Evolutionary conservation across 2,113 vertebrate genomes (phyloP), one percentile per base, ranked within the genome.

Genomic region (Ranitomeya variabilis): DNA sequence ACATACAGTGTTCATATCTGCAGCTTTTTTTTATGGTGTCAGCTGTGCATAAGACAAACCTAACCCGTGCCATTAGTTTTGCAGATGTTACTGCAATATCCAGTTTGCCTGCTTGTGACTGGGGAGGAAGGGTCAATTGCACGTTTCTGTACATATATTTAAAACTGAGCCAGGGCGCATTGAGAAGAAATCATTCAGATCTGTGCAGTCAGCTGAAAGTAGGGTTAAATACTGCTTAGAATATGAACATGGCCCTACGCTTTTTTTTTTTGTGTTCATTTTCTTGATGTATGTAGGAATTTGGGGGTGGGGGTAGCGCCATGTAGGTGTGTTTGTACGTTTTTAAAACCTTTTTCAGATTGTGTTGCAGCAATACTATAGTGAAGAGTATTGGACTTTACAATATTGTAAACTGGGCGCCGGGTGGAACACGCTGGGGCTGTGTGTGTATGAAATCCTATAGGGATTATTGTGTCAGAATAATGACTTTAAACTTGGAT

Each of bases 381-480:
- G 91, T 86, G 67, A 89, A 19, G 90, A 69, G 90, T 90, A 91
- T 93, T 91, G 90, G 92, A 89, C 88, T 83, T 83, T 7, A 55
- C 55, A 69, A 2, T 23, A 18, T 55, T 55, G 54, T 55, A 84
- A 31, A 69, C 23, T 84, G n/a, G 31, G 51, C 31, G 82, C 82
- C 54, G 82, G 51, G 69, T 69, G 64, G 64, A 19, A 45, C 51
- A 67, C 37, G 3, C 55, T 84, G 45, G 57, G 80, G 23, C 21
- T 23, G 26, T 81, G 57, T 64, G 18, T 67, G 51, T 83, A 21
- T 55, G 45, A 19, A 54, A 67, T 54, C 37, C 11, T 3, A 71
- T 71, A 16, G 45, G 57, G 15, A 54, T 23, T 45, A 18, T 11
- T 77, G n/a, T 80, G 54, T 80, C n/a, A 60, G 31, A 18, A 51